Evolutionary conservation across 1,140 invertebrate genomes (phyloP), one percentile per base, ranked within the genome.

Genomic region (Lasioglossum baleicum): DNA sequence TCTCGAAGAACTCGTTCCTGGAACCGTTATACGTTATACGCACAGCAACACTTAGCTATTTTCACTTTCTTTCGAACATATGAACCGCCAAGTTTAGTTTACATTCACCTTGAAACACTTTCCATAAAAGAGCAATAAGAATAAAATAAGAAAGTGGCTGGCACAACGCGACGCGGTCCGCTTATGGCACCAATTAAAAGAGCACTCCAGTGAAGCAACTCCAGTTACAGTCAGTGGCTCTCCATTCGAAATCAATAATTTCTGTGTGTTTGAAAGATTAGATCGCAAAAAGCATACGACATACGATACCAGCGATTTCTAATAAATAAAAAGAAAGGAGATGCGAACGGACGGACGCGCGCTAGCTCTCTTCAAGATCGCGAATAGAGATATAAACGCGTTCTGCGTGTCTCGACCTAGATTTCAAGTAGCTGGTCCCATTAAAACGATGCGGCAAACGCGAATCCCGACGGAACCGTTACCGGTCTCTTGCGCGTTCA

Each of bases 321-420:
- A 2, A 48, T 11, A 11, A 11, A 48, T 2, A 48, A 48, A 48
- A 48, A 48, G 2, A 10, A 10, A 11, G 11, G 11, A 10, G 44
- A 48, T 2, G 8, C 2, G 44, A 0, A 10, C 10, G 11, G 11
- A 11, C 10, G 8, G 10, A 48, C 44, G 13, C 10, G 13, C 17
- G 51, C 17, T 53, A 15, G 17, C 42, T 74, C 70, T 60, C 10
- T 5, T 10, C 7, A 44, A 40, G 17, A 35, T 74, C 22, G 40
- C 56, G n/a, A 61, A 51, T 68, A 53, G 35, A 26, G 26, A 60
- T 66, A 68, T 7, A 10, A 35, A 22, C 17, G 7, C 53, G 8
- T 22, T 15, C 40, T 15, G n/a, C 3, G 58, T 68, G 81, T 83
- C 83, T 85, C 84, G 83, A 71, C 83, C 83, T 35, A 84, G 20